phyloP scores from a whole-genome alignment of 2,888 invertebrate species.

The Hipparchia semele region DNA sequence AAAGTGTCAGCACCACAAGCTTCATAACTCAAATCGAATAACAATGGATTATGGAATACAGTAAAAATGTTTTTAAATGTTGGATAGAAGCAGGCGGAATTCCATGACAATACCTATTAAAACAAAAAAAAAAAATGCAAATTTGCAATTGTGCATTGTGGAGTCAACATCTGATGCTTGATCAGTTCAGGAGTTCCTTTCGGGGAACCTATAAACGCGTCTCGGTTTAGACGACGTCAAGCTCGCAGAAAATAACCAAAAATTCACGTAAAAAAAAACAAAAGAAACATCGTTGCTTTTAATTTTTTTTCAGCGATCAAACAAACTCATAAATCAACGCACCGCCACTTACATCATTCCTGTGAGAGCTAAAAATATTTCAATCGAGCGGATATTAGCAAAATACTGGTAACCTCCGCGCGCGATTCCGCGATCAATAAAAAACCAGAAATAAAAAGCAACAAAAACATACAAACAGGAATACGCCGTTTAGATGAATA shows the following conservation, averaged over 20 bases:
- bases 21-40: too few relatives aligned
- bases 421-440: not conserved
- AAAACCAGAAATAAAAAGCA: not conserved
- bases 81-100: too few relatives aligned
- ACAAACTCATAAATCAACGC: not conserved
- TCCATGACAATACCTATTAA: too few relatives aligned
- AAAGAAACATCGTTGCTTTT: not conserved
- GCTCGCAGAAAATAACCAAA: not conserved
- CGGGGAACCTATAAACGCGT: too few relatives aligned
- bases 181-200: too few relatives aligned
- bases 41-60: too few relatives aligned
- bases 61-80: too few relatives aligned
- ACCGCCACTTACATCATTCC: not conserved
- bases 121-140: too few relatives aligned
- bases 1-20: too few relatives aligned
- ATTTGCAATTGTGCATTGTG: too few relatives aligned
- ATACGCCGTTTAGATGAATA: not conserved
- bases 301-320: not conserved
- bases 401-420: not conserved
- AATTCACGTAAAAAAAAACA: not conserved
- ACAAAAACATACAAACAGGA: constrained; percentile 8
- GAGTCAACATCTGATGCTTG: too few relatives aligned
- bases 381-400: constrained; percentile 10
- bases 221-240: not conserved
- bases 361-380: not conserved